phyloP scores from a whole-genome alignment of 2,888 invertebrate genomes.

The Adineta ricciae region DNA sequence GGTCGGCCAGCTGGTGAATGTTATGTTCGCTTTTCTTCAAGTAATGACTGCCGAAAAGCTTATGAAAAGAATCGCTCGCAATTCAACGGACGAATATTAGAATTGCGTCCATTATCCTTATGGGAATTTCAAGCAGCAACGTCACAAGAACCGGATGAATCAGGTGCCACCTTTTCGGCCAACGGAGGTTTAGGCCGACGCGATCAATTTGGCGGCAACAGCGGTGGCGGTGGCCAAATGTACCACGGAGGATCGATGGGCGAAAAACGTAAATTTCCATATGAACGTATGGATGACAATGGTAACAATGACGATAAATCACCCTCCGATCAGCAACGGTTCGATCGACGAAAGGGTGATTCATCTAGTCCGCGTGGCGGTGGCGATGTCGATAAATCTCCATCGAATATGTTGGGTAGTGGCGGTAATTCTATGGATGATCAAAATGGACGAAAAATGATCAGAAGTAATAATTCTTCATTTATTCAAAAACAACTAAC shows the following conservation, averaged over 20 bases:
- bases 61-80: conserved; percentile 20
- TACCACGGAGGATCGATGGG: background rate
- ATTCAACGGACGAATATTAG: background rate
- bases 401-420: background rate
- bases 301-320: conserved; percentile 1
- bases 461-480: background rate
- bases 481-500: conserved; percentile 20
- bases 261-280: background rate
- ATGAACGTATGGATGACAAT: background rate
- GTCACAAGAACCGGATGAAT: background rate
- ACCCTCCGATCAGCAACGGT: background rate
- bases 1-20: conserved; percentile 22
- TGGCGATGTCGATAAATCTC: background rate
- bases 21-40: conserved; percentile 8
- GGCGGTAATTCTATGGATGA: background rate
- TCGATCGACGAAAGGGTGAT: background rate
- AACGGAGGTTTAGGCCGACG: conserved; percentile 1
- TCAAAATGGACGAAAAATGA: background rate
- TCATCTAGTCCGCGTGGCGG: background rate
- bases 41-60: conserved; percentile 20
- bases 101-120: conserved; percentile 11
- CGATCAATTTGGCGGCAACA: background rate
- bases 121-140: conserved; percentile 21
- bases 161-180: background rate
- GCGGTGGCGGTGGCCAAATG: background rate